Evolutionary conservation across 2,113 vertebrate species (phyloP), one percentile per base, ranked within the genome.

Genomic region (Okapia johnstoni): DNA sequence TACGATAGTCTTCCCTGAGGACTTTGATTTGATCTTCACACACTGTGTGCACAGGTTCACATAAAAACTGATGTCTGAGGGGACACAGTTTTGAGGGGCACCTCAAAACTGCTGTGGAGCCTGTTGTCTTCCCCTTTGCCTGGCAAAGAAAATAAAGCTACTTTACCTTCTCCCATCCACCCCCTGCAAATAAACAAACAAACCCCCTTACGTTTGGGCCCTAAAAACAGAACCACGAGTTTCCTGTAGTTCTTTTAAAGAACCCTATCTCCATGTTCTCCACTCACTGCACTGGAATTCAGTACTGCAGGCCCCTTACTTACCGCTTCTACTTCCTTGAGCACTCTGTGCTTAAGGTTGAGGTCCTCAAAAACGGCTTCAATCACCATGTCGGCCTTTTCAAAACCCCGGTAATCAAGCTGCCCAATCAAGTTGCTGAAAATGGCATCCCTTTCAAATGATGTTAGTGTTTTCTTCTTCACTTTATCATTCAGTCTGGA

Each of bases 311-410:
- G 89, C n/a, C 57, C 89, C 43, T 26, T 43, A 99, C 99, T 99
- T 98, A 99, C 99, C 0, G 99, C 99, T 96, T 99, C 99, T 87
- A 99, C 99, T 96, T 99, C 99, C 98, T 99, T 99, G 55, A 99
- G 94, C 92, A 99, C 99, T 94, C 98, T 99, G 96, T 99, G 99
- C 91, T 99, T 99, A 97, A 99, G 97, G 57, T 88, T 98, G 14
- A 99, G 98, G 98, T 99, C 99, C 97, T 99, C 99, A 11, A 99
- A 99, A 88, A 99, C 99, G 0, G 99, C 99, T 98, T 99, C 99
- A 0, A 99, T 99, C 89, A 99, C 99, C 99, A 99, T 99, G 98
- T 99, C 99, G 0, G 98, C 99, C 80, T 99, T 99, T 60, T 99
- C 98, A 91, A 99, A 99, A 93, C 99, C 99, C 33, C 97, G 98